A percentile compares a stretch with the other conserved stretches of the same genome.
Evolutionary conservation across 2,888 invertebrate genomes (phyloP).

Genomic region (Pterostichus madidus): DNA sequence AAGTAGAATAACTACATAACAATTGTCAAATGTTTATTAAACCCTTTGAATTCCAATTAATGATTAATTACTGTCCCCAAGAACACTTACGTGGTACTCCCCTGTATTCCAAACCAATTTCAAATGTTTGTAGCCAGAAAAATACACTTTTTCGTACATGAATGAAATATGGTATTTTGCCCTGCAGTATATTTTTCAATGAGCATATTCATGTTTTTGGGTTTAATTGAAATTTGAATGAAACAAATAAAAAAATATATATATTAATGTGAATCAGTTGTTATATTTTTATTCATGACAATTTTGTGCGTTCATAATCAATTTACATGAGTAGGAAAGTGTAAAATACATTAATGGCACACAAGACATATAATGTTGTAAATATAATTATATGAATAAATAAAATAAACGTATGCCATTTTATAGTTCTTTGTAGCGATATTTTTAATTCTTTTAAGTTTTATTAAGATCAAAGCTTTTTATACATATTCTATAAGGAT

Average conservation of each 20-base stretch:
- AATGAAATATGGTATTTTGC: no score
- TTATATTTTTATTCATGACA: conserved; percentile 50
- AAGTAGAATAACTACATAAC: no score
- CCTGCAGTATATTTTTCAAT: no score
- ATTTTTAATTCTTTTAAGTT: conserved; percentile 11
- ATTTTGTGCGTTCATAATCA: conserved; percentile 57
- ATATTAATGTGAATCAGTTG: conserved; percentile 12
- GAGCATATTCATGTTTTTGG: no score
- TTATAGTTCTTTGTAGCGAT: conserved; percentile 45
- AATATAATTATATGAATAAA: conserved; percentile 43
- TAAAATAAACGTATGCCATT: conserved; percentile 32
- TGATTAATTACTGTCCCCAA: no score
- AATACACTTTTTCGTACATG: no score
- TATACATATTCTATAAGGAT: conserved; percentile 35
- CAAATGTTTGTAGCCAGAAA: no score
- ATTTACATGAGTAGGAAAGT: conserved; percentile 61
- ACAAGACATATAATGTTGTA: conserved; percentile 46
- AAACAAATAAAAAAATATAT: background rate
- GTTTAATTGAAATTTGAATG: background rate
- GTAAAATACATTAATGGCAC: conserved; percentile 61
- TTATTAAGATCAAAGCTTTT: conserved; percentile 46
- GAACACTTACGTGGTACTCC: no score
- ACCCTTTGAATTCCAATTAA: no score
- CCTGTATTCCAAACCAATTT: no score
- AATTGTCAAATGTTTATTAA: no score